These are phyloP conservation scores for Bolborhynchus lineola DNA, from an alignment of 2,113 vertebrate species.

Conservation along the genomic window DNA sequence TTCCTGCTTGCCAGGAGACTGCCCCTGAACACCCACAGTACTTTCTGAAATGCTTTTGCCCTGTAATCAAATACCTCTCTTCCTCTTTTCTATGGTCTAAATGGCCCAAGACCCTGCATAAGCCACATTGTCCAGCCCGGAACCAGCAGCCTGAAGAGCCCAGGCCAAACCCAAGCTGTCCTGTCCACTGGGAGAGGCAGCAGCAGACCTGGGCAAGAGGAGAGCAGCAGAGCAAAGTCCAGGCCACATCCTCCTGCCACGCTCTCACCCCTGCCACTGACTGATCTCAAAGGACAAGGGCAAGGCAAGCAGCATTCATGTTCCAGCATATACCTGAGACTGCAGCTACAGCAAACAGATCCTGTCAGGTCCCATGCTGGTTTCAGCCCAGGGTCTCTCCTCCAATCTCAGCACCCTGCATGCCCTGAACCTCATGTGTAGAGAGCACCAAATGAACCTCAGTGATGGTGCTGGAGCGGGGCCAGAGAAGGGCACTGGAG, in stretches of 20 bases:
- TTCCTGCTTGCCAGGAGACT: neutral
- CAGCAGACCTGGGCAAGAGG: neutral
- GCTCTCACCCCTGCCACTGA: neutral
- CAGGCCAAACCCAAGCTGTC: neutral
- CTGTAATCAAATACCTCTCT: neutral
- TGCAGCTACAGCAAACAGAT: neutral
- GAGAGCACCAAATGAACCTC: neutral
- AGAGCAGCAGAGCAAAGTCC: neutral
- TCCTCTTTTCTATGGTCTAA: neutral
- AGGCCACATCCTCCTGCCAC: fast-evolving
- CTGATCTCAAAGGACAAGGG: neutral
- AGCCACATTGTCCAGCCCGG: neutral
- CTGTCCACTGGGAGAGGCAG: neutral
- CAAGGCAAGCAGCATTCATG: fast-evolving
- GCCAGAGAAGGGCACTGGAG: neutral
- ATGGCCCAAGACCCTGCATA: neutral
- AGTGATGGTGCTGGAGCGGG: fast-evolving
- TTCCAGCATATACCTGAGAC: no score
- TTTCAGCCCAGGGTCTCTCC: neutral
- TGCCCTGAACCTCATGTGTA: fast-evolving
- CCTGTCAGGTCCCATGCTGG: fast-evolving
- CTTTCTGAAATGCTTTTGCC: neutral
- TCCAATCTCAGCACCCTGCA: fast-evolving
- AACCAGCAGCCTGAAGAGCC: neutral
- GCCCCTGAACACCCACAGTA: neutral